Evolutionary conservation across 1,140 invertebrate species (phyloP), one percentile per base, ranked within the genome.

Genomic region (Nomia melanderi): DNA sequence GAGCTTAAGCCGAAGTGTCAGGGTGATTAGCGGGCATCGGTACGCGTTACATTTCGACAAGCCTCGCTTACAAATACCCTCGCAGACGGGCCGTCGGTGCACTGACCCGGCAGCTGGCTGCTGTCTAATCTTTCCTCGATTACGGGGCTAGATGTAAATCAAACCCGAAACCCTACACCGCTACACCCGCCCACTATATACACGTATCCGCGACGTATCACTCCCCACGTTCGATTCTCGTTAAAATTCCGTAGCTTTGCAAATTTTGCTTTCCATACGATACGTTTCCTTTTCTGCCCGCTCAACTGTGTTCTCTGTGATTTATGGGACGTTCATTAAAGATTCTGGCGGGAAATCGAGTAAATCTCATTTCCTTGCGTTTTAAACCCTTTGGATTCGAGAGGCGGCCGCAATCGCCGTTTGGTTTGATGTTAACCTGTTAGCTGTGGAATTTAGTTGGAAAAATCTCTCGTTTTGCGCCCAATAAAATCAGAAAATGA

Each of bases 61-160:
- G 74, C 60, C 77, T 81, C 73, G 69, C 53, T 71, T 80, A 85
- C 71, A 56, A 63, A 60, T 62, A 36, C 77, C 56, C 82, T 75
- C 65, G 60, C 71, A 72, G 56, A 62, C 67, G 41, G 60, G 67
- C 54, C 57, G 80, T 66, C 70, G 50, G 50, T 53, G 69, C 65
- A 77, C 77, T 81, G 80, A 84, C 79, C 79, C 75, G 70, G 71
- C 88, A 88, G 88, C 86, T 89, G 88, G 82, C 79, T 77, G 69
- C 79, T 84, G 84, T 87, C 87, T 88, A 88, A 90, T 90, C 88
- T 89, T 88, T 89, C 79, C 73, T 88, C 88, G 78, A 89, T 90
- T 90, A 90, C 76, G 71, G 44, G 60, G 39, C 60, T 73, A 56
- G 75, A 85, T 85, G 86, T 84, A 87, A 84, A 87, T 79, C 86